phyloP scores from a whole-genome alignment of 2,797 vertebrate species.

The Centroberyx gerrardi region DNA sequence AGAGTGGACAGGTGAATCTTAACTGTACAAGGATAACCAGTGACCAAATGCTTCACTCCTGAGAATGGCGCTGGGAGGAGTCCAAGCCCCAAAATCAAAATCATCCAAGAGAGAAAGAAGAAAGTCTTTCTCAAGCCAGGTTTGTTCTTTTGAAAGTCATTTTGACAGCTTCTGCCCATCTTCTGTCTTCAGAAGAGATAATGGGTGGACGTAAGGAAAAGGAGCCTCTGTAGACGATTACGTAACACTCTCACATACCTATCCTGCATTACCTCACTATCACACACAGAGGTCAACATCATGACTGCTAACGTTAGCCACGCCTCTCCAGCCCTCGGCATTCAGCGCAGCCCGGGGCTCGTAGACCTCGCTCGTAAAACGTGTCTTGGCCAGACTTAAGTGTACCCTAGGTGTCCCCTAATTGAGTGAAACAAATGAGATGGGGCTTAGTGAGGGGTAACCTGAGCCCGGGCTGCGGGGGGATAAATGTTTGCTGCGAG shows the following conservation, averaged over 20 bases:
- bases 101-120: background rate
- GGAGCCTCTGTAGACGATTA: background rate
- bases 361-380: conserved; percentile 28
- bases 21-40: too few relatives aligned
- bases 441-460: conserved; percentile 6
- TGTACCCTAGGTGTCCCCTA: conserved; percentile 33
- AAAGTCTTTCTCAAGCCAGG: background rate
- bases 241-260: conserved; percentile 6
- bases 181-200: too few relatives aligned
- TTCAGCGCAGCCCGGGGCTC: conserved; percentile 6
- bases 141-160: background rate
- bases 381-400: conserved; percentile 46
- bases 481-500: background rate
- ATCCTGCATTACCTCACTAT: background rate
- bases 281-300: background rate
- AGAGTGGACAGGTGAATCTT: too few relatives aligned
- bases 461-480: conserved; percentile 11
- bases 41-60: too few relatives aligned
- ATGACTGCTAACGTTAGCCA: background rate
- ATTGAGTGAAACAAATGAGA: conserved; percentile 49
- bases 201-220: too few relatives aligned
- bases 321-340: conserved; percentile 12
- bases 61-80: too few relatives aligned
- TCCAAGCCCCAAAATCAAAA: too few relatives aligned
- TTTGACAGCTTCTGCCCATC: background rate